phyloP scores from a whole-genome alignment of 2,797 vertebrate genomes.

The Siniperca undulata region DNA sequence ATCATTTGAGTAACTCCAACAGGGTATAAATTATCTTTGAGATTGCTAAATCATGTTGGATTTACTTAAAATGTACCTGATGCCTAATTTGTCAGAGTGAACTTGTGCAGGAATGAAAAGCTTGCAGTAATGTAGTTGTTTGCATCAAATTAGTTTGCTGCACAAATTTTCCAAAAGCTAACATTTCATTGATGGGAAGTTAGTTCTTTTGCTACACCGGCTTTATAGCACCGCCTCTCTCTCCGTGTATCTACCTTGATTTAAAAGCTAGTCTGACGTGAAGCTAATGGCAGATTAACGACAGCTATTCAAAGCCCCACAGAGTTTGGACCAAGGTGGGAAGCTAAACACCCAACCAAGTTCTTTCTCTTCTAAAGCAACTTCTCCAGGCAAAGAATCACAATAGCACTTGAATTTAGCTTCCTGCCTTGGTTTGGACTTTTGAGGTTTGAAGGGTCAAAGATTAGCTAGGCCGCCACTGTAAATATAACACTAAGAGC shows the following conservation, averaged over 20 bases:
- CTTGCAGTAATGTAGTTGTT: conserved; percentile 59
- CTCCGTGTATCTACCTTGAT: conserved; percentile 47
- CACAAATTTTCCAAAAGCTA: conserved; percentile 39
- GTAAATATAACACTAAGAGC: conserved; percentile 72
- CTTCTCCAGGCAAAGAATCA: conserved; percentile 13
- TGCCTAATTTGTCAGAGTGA: conserved; percentile 53
- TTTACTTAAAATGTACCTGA: conserved; percentile 63
- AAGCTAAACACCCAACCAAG: conserved; percentile 35
- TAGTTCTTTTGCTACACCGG: conserved; percentile 38
- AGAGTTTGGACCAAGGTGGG: conserved; percentile 30
- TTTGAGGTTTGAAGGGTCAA: conserved; percentile 41
- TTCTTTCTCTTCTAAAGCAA: not conserved
- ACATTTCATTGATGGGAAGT: conserved; percentile 41
- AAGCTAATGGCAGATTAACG: conserved; percentile 40
- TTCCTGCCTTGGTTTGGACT: conserved; percentile 52
- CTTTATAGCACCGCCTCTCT: conserved; percentile 49
- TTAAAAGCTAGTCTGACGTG: conserved; percentile 42
- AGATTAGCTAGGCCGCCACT: conserved; percentile 62
- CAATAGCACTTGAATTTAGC: conserved; percentile 36
- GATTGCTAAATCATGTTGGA: conserved; percentile 52
- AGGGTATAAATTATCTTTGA: conserved; percentile 36
- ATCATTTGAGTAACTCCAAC: conserved; percentile 58
- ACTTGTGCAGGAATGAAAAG: conserved; percentile 51
- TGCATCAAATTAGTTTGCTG: conserved; percentile 55
- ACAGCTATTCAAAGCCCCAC: conserved; percentile 24